Conservation (phyloP, 1,140 invertebrate species). For the Plutomurus gul region DNA sequence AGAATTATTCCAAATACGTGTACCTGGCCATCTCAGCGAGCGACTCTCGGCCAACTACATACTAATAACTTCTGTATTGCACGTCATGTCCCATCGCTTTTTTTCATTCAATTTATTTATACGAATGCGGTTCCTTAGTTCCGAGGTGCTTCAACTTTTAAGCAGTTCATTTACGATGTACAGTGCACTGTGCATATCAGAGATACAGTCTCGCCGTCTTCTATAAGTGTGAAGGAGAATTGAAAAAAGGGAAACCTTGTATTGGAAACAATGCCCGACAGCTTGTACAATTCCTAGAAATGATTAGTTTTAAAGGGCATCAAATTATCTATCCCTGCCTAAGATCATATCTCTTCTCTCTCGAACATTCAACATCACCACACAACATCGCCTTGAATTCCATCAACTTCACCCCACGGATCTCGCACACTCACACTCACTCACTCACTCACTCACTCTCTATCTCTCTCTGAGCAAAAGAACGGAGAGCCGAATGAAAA, state of each 20-base stretch:
- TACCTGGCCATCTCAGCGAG: too few relatives aligned
- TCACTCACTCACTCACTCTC: background rate
- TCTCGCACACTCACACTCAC: background rate
- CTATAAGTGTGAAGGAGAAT: too few relatives aligned
- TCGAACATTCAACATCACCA: background rate
- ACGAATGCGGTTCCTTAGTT: background rate
- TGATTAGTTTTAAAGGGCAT: constrained; percentile 24
- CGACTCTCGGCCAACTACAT: too few relatives aligned
- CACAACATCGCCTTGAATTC: background rate
- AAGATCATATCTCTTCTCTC: constrained; percentile 13
- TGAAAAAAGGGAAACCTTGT: background rate
- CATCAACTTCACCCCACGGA: constrained; percentile 3
- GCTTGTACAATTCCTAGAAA: constrained; percentile 27
- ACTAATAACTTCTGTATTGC: background rate
- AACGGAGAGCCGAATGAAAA: background rate
- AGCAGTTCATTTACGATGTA: background rate
- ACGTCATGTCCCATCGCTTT: background rate
- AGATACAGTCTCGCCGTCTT: too few relatives aligned
- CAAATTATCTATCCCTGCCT: constrained; percentile 13
- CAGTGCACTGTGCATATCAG: background rate
- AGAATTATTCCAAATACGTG: too few relatives aligned
- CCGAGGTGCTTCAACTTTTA: background rate
- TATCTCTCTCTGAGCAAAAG: background rate
- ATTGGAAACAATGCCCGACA: constrained; percentile 19
- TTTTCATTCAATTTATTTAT: constrained; percentile 1